These are phyloP conservation scores for Petrolisthes cinctipes DNA, from an alignment of 2,888 invertebrate genomes.

Conservation along the genomic window DNA sequence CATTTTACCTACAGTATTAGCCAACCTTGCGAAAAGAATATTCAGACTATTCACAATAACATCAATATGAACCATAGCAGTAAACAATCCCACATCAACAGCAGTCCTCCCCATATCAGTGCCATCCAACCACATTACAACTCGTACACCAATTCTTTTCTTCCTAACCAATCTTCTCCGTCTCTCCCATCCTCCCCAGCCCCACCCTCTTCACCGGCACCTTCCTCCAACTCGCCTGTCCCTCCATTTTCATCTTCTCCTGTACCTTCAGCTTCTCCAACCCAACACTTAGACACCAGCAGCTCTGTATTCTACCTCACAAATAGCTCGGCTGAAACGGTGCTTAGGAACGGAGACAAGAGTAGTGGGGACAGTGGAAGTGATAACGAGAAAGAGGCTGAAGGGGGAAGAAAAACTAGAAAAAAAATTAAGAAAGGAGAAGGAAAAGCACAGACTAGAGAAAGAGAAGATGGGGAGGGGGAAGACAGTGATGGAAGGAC, in stretches of 20 bases:
- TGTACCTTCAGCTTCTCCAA: not conserved
- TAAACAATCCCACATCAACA: not conserved
- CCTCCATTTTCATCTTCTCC: constrained; percentile 19
- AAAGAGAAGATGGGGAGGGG: not conserved
- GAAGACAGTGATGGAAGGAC: constrained; percentile 15
- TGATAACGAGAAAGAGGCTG: not conserved
- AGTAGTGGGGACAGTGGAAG: constrained; percentile 28
- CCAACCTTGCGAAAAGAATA: not conserved
- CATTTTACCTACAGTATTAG: not conserved
- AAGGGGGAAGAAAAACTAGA: not conserved
- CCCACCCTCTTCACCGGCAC: not conserved
- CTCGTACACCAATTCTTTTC: constrained; percentile 3
- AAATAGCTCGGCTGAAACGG: constrained; percentile 50
- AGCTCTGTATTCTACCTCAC: constrained; percentile 47
- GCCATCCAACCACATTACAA: not conserved
- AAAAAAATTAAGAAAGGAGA: not conserved
- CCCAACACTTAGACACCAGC: constrained; percentile 1
- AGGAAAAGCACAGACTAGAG: constrained; percentile 12
- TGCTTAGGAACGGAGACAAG: constrained; percentile 37
- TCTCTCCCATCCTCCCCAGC: constrained; percentile 5
- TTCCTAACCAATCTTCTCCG: not conserved
- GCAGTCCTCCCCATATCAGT: not conserved
- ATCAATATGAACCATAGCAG: not conserved
- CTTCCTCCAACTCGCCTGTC: not conserved
- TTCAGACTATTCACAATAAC: not conserved